Evolutionary conservation across 2,888 invertebrate genomes (phyloP).

Genomic region (Heteromyza rotundicornis): DNA sequence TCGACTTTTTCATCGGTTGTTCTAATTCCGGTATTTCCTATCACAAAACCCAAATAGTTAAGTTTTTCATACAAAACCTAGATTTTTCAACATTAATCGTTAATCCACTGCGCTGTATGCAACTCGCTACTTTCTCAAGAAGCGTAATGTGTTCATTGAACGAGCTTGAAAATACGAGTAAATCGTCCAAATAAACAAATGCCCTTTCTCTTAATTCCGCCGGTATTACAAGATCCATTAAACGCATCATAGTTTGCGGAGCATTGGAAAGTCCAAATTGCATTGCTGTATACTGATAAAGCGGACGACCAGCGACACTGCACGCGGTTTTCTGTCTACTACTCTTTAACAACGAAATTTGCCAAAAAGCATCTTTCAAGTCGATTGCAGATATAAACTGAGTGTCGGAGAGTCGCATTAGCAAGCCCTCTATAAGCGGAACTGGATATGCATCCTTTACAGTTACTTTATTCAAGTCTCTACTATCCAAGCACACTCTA

Average conservation of each 20-base stretch:
- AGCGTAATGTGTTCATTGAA: constrained; percentile 3
- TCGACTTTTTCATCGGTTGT: constrained; percentile 6
- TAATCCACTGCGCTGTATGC: constrained; percentile 12
- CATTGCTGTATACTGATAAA: constrained; percentile 22
- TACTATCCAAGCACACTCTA: constrained; percentile 21
- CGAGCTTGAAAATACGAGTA: constrained; percentile 4
- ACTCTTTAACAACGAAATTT: constrained; percentile 8
- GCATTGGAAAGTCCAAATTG: constrained; percentile 21
- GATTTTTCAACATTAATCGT: constrained; percentile 21
- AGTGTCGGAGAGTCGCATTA: constrained; percentile 5
- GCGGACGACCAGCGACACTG: constrained; percentile 19
- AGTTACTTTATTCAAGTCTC: constrained; percentile 15
- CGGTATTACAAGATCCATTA: constrained; percentile 21
- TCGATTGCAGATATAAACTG: constrained; percentile 3
- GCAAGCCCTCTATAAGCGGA: constrained; percentile 19
- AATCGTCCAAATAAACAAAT: constrained; percentile 20
- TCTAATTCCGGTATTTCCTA: constrained; percentile 5
- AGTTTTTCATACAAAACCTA: neutral
- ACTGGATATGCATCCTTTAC: constrained; percentile 16
- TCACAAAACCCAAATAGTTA: constrained; percentile 18
- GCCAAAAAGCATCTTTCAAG: constrained; percentile 23
- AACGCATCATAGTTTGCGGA: constrained; percentile 16
- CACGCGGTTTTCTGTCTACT: constrained; percentile 22
- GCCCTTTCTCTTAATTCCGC: constrained; percentile 4
- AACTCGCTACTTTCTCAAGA: constrained; percentile 10